A percentile compares a stretch with the other conserved stretches of the same genome.
These are phyloP conservation scores for Hecatera dysodea DNA, from an alignment of 2,888 invertebrate species.

Conservation along the genomic window DNA sequence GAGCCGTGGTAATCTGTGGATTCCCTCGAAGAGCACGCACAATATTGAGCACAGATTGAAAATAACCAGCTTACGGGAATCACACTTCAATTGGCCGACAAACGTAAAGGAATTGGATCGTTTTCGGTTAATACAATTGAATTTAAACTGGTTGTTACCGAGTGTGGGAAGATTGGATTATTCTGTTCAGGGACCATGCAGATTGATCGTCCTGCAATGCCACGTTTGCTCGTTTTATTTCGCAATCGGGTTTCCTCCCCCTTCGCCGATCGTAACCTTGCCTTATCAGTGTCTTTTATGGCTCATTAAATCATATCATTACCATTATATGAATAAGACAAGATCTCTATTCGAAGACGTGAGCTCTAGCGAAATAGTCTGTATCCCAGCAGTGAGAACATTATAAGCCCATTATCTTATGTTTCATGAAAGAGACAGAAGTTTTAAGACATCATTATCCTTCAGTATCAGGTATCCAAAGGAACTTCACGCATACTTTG, in stretches of 20 bases:
- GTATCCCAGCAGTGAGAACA: not conserved
- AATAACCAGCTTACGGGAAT: slow-evolving; percentile 62
- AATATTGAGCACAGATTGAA: slow-evolving; percentile 65
- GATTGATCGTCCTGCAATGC: slow-evolving; percentile 10
- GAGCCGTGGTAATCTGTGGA: slow-evolving; percentile 70
- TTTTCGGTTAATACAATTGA: slow-evolving; percentile 45
- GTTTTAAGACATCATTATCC: not conserved
- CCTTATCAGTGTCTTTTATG: slow-evolving; percentile 2
- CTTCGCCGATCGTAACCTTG: slow-evolving; percentile 9
- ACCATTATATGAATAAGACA: slow-evolving; percentile 20
- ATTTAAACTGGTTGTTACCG: slow-evolving; percentile 46
- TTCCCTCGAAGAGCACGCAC: slow-evolving; percentile 68
- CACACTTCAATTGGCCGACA: slow-evolving; percentile 35
- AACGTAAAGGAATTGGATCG: slow-evolving; percentile 32
- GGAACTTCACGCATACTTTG: not conserved
- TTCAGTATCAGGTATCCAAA: not conserved
- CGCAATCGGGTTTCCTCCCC: not conserved
- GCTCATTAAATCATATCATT: slow-evolving; percentile 12
- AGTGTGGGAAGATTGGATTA: slow-evolving; percentile 35
- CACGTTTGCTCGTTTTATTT: slow-evolving; percentile 20
- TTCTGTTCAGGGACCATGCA: slow-evolving; percentile 16
- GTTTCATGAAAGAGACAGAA: not conserved
- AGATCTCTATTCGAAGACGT: slow-evolving; percentile 30
- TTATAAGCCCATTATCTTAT: not conserved
- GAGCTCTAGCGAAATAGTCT: not conserved